Base-by-base conservation (phyloP, 1,140 invertebrate species). In the Saxidomus purpurata region DNA sequence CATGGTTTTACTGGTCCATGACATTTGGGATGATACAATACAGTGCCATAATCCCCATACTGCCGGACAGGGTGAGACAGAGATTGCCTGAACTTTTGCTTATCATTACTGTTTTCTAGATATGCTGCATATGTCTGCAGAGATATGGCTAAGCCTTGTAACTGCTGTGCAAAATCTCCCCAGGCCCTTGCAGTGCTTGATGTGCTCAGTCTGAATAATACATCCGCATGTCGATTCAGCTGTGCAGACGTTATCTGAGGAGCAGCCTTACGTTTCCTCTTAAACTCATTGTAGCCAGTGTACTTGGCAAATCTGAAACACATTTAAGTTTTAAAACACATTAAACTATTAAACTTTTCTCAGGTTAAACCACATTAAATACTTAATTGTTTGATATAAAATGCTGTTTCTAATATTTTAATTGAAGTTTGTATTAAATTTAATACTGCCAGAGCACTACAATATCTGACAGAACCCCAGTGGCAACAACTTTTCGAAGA, bases 71-170 rank as follows among this genome's bases (percentile, higher is more conserved):
- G 77, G 6, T 74, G 49, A 19, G 59, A 34, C 34, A 82, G 17
- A 1, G 76, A 61, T 28, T 89, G 88, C 17, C 81, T 40, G 55
- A 28, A 55, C 34, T 84, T 82, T 40, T 87, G 83, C 49, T 82
- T 63, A 0, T 81, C 81, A 91, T 89, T 91, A 4, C 31, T 13
- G 22, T 55, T 85, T 38, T 91, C 76, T 59, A 91, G 52, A 36
- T 81, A 86, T 25, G 67, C 0, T 17, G 82, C 76, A 74, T 87
- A 86, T 19, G 89, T 8, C 47, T 34, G 52, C n/a, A n/a, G n/a
- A n/a, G n/a, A n/a, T n/a, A 79, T 40, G 9, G 76, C 38, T 11
- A n/a, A n/a, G n/a, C n/a, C n/a, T n/a, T n/a, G n/a, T n/a, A n/a
- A n/a, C n/a, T n/a, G n/a, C n/a, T n/a, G n/a, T n/a, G n/a, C n/a